Conservation (phyloP, 2,113 vertebrate genomes). For the Dipodomys stephensi region DNA sequence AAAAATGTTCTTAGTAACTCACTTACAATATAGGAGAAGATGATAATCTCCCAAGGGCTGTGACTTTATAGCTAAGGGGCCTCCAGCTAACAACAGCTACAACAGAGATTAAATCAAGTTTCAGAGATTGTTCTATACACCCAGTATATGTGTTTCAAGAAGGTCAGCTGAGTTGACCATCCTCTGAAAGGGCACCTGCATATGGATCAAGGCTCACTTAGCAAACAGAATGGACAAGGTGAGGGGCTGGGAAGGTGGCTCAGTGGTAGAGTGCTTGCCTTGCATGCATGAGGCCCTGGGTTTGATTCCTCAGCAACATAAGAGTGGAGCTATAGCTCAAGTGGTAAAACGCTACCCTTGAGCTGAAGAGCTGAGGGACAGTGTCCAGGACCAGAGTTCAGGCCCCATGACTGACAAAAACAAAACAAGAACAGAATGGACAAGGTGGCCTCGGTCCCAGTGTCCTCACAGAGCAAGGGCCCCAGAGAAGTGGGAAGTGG, state of each 20-base stretch:
- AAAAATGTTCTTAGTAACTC: not conserved
- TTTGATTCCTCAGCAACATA: no score
- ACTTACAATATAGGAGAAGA: not conserved
- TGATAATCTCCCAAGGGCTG: not conserved
- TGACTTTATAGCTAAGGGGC: not conserved
- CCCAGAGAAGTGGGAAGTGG: not conserved
- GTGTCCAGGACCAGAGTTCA: no score
- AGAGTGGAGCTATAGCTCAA: no score
- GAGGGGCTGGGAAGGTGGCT: no score
- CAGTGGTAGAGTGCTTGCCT: no score
- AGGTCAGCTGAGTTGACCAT: not conserved
- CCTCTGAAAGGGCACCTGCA: not conserved
- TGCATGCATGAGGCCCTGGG: no score
- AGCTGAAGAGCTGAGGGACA: no score
- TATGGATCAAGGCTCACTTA: not conserved
- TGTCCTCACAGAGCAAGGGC: not conserved
- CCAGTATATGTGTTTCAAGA: not conserved
- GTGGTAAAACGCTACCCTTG: no score
- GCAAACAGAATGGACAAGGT: not conserved
- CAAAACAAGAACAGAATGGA: not conserved
- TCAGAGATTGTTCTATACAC: not conserved
- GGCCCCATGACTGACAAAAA: no score
- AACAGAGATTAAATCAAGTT: not conserved
- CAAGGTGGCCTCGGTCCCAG: not conserved
- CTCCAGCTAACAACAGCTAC: not conserved